Base-by-base conservation (phyloP, 2,888 invertebrate species). In the Mechanitis mazaeus region DNA sequence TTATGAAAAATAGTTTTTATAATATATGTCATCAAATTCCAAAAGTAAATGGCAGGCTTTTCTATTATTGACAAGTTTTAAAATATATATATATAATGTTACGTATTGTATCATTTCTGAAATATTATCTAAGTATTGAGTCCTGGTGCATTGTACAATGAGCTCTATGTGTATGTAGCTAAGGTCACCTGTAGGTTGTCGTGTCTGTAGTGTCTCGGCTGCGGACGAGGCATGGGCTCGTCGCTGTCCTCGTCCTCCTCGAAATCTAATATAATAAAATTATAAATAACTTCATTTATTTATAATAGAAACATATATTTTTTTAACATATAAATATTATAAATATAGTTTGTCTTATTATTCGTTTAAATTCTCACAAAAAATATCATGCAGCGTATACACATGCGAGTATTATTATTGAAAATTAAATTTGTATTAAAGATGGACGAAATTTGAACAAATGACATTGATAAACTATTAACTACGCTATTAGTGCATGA, bases 191-290 rank as follows among this genome's bases (percentile, higher is more conserved):
- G 89, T 9, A 87, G 85, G 73, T 74, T 84, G 63, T 90, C 89
- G 75, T 87, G 87, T 2, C 85, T 64, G 66, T 87, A 90, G 68
- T 87, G 89, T 1, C 88, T 73, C 45, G 88, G 89, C 70, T 87
- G 89, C 66, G 90, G 89, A 35, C 89, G 78, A 7, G 89, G 89
- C 90, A 89, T 89, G n/a, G 90, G 89, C 67, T 92, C 92, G 68
- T 92, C 92, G 64, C 92, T 92, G 72, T 94, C 93, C 50, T 94
- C 94, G 67, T 93, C 94, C 70, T 94, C 94, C 76, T 94, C 94
- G 78, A 94, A 94, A 88, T 94, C 94, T 94, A 80, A 73, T 50
- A 66, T 54, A 54, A 38, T 42, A 42, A 9, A 42, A 3, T 20
- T 20, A 20, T 20, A 20, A 20, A 20, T 20, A 20, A 20, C 20